Evolutionary conservation across 2,113 vertebrate species (phyloP).

Genomic region (Myiagra hebetior): DNA sequence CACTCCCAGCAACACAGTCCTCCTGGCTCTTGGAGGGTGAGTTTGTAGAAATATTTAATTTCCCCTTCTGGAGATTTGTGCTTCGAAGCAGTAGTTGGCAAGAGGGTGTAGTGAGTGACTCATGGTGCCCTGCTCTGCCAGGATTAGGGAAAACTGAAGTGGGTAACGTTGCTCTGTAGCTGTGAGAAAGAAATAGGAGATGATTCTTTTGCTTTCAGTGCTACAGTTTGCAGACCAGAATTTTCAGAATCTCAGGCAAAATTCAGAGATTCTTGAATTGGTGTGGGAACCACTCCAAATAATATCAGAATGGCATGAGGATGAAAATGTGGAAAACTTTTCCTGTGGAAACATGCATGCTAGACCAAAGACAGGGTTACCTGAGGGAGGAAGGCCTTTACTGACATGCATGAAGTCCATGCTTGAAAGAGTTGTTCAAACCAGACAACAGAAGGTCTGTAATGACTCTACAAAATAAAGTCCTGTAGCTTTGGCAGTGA

Average conservation of each 20-base stretch:
- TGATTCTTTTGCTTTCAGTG: not conserved
- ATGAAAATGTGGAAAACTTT: not conserved
- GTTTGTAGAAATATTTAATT: constrained; percentile 21
- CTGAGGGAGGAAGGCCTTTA: not conserved
- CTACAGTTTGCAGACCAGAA: not conserved
- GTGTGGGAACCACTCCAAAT: not conserved
- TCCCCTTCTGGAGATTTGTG: not conserved
- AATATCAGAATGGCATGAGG: not conserved
- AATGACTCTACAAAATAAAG: not conserved
- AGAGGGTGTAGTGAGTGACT: not conserved
- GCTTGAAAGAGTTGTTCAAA: not conserved
- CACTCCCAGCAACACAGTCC: not conserved
- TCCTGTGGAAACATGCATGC: not conserved
- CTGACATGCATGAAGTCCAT: not conserved
- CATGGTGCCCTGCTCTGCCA: not conserved
- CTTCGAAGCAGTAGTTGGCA: not conserved
- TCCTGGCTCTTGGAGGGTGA: not conserved
- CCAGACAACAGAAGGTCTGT: not conserved
- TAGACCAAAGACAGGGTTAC: not conserved
- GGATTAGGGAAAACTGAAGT: not conserved
- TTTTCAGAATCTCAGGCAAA: not conserved
- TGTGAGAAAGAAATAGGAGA: not conserved
- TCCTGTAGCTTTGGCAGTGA: not conserved
- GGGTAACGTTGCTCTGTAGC: not conserved
- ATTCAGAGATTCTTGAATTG: not conserved